Conservation (phyloP, 2,888 invertebrate species). For the Cryptocephalus primarius region DNA sequence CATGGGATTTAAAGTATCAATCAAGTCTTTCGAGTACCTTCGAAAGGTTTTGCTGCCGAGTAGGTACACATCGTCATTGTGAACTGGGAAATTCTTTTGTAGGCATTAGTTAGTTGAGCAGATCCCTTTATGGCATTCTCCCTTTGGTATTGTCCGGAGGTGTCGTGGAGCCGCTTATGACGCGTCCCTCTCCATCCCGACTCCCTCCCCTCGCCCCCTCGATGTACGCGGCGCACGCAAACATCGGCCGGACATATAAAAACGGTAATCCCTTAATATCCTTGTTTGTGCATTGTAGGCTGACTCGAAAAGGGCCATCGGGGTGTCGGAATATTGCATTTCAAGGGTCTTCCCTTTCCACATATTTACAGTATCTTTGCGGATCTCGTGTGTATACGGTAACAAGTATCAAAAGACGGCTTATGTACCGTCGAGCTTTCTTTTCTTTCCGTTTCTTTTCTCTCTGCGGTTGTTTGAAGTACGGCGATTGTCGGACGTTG, state of each 20-base stretch:
- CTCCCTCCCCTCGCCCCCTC: too few relatives aligned
- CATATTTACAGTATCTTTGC: conserved; percentile 35
- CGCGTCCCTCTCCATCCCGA: too few relatives aligned
- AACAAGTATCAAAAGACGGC: conserved; percentile 30
- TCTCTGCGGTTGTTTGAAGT: not conserved
- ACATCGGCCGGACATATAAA: not conserved
- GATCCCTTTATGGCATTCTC: too few relatives aligned
- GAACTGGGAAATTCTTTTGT: too few relatives aligned
- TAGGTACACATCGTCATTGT: too few relatives aligned
- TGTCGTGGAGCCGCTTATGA: too few relatives aligned
- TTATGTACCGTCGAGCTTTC: conserved; percentile 5
- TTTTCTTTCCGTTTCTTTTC: not conserved
- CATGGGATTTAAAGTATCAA: too few relatives aligned
- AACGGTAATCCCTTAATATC: conserved; percentile 7
- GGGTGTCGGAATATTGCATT: conserved; percentile 30
- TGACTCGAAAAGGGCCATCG: conserved; percentile 30
- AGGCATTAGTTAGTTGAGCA: too few relatives aligned
- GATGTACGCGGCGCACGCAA: too few relatives aligned
- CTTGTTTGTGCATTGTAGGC: conserved; percentile 24
- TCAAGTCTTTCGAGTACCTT: too few relatives aligned
- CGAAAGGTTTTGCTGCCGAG: too few relatives aligned
- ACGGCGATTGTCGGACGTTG: not conserved
- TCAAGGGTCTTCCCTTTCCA: conserved; percentile 30
- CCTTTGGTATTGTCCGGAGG: too few relatives aligned
- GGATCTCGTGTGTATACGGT: conserved; percentile 21